Conservation (phyloP, 2,113 vertebrate genomes). For the Sinocyclocheilus anophthalmus region DNA sequence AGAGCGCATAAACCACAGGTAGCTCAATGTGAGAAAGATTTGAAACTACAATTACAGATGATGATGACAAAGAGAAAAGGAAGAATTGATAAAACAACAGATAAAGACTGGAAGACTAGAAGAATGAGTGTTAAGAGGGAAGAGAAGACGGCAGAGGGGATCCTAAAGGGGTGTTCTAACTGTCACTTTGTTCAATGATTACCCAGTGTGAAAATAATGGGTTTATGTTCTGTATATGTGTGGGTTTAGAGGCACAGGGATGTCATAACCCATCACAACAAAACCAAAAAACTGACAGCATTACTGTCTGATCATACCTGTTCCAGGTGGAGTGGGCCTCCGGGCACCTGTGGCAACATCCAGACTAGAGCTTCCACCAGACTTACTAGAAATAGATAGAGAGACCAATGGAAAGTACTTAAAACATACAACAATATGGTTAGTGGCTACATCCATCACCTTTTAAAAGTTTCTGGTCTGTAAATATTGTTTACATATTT, state of each 20-base stretch:
- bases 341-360: slow-evolving; percentile 90
- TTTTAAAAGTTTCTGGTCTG: too few species aligned
- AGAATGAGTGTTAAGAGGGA: slow-evolving; percentile 3
- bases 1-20: neutral
- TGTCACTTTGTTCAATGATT: neutral
- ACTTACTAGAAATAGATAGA: slow-evolving; percentile 81
- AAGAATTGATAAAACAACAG: neutral
- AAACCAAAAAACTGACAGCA: slow-evolving; percentile 16
- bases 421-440: neutral
- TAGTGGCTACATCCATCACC: too few species aligned
- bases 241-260: neutral
- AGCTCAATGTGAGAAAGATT: neutral
- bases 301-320: slow-evolving; percentile 78
- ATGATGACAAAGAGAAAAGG: neutral
- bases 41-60: neutral
- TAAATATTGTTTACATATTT: neutral
- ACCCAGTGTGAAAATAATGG: neutral
- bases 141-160: slow-evolving; percentile 34
- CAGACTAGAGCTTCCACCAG: slow-evolving; percentile 90
- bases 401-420: neutral
- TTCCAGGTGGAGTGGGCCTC: slow-evolving; percentile 91
- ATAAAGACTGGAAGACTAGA: neutral
- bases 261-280: slow-evolving; percentile 17
- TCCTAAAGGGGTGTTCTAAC: neutral
- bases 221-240: neutral